Conservation (phyloP, 2,888 invertebrate species). For the Drosophila kanekoi region DNA sequence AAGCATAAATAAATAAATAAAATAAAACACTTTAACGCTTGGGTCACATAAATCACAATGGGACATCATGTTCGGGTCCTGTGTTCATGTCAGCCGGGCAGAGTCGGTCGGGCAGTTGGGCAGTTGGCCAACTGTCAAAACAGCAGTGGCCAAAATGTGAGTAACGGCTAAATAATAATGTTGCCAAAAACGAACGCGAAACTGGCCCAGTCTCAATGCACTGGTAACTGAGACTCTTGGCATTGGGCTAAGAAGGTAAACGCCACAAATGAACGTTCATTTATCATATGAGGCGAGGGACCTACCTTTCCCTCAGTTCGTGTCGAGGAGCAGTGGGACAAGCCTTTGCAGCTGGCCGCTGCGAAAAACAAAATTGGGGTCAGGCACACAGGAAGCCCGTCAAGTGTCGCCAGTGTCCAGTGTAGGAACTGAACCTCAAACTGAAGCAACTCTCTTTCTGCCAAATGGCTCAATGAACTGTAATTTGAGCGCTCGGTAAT, state of each 20-base stretch:
- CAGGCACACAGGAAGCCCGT: constrained; percentile 70
- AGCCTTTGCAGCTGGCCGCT: constrained; percentile 59
- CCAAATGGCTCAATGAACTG: constrained; percentile 79
- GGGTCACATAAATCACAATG: constrained; percentile 71
- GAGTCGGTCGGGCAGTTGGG: constrained; percentile 42
- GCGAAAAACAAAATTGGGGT: constrained; percentile 59
- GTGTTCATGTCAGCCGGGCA: constrained; percentile 44
- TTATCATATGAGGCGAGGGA: constrained; percentile 56
- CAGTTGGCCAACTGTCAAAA: constrained; percentile 70
- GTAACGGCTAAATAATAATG: constrained; percentile 80
- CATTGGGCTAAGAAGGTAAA: constrained; percentile 60
- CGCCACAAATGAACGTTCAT: constrained; percentile 59
- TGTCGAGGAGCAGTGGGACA: background rate
- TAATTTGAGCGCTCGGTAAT: constrained; percentile 73
- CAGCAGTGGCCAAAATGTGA: constrained; percentile 76
- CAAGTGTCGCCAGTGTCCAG: constrained; percentile 62
- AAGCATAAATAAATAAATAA: constrained; percentile 46
- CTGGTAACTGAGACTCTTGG: constrained; percentile 35
- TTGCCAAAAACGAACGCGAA: constrained; percentile 41
- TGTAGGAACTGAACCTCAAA: constrained; percentile 1
- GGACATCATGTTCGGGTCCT: constrained; percentile 55
- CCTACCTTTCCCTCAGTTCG: too few species aligned
- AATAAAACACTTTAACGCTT: constrained; percentile 77
- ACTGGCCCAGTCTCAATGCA: constrained; percentile 1
- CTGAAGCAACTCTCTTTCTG: constrained; percentile 42